Base-by-base conservation (phyloP, 2,797 vertebrate species). In the Denticeps clupeoides region DNA sequence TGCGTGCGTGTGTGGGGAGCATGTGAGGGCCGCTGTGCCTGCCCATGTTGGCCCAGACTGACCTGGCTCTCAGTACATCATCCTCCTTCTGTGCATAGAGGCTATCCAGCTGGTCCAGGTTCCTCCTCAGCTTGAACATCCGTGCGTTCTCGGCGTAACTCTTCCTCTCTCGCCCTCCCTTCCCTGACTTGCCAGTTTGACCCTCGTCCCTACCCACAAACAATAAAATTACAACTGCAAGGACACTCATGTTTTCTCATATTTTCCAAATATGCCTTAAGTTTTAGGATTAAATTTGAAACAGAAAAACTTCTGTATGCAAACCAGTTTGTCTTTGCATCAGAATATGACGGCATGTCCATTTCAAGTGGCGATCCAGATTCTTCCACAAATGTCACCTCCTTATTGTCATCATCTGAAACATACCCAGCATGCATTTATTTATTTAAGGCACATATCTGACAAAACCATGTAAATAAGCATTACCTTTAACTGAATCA, bases 1-100 rank as follows among this genome's bases (percentile, higher is more conserved):
- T 24, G 23, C 4, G 4, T 24, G 23, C 4, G 23, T 4, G 23
- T 7, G 4, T 6, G 7, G 7, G 23, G n/a, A 4, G 23, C 7
- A 7, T 7, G 23, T 6, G 23, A 6, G 7, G 5, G 4, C 6
- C 23, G 5, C 5, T 24, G 23, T 2, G 23, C 24, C 7, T 26
- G 25, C 26, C 6, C 26, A 25, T 26, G 25, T 26, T n/a, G n/a
- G n/a, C n/a, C n/a, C n/a, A n/a, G 31, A 6, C n/a, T n/a, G 57
- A 95, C 93, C 87, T 84, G 54, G 68, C 63, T 57, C 77, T 80
- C 57, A 78, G 71, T 41, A 85, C 59, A 5, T 57, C 65, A 5
- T 73, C 52, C 43, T 83, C 77, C 63, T 88, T 87, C 64, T 87
- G 82, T 47, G 53, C 69, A 11, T 74, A 71, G 12, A 74, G 49